Conservation (phyloP, 2,888 invertebrate genomes). For the Diogma glabrata region DNA sequence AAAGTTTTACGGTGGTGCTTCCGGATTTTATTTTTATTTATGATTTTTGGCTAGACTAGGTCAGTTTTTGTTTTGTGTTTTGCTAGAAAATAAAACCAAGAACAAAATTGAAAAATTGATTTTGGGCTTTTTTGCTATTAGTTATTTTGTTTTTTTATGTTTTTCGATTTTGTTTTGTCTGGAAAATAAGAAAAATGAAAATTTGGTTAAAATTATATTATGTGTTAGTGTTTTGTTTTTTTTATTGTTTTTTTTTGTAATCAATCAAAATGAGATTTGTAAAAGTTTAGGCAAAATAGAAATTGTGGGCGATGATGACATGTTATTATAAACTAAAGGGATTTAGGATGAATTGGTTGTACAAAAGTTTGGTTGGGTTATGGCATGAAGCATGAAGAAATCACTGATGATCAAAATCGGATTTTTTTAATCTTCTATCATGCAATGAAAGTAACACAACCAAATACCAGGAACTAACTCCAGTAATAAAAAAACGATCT, state of each 20-base stretch:
- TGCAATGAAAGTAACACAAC: too few species aligned
- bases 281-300: too few species aligned
- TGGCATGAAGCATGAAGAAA: too few species aligned
- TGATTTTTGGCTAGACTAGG: constrained; percentile 7
- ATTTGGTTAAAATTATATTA: neutral
- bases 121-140: constrained; percentile 8
- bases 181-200: too few species aligned
- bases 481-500: too few species aligned
- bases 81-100: neutral
- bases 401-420: too few species aligned
- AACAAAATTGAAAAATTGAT: constrained; percentile 7
- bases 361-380: too few species aligned
- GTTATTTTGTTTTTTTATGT: neutral
- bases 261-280: constrained; percentile 3
- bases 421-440: too few species aligned
- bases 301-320: too few species aligned
- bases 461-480: too few species aligned
- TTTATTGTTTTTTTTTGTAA: neutral
- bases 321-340: too few species aligned
- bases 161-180: constrained; percentile 4
- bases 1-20: constrained; percentile 2
- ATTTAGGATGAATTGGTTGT: too few species aligned
- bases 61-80: constrained; percentile 6
- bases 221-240: neutral
- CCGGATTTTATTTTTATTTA: constrained; percentile 8